Evolutionary conservation across 2,797 vertebrate genomes (phyloP), one percentile per base, ranked within the genome.

Genomic region (Acestrorhynchus altus): DNA sequence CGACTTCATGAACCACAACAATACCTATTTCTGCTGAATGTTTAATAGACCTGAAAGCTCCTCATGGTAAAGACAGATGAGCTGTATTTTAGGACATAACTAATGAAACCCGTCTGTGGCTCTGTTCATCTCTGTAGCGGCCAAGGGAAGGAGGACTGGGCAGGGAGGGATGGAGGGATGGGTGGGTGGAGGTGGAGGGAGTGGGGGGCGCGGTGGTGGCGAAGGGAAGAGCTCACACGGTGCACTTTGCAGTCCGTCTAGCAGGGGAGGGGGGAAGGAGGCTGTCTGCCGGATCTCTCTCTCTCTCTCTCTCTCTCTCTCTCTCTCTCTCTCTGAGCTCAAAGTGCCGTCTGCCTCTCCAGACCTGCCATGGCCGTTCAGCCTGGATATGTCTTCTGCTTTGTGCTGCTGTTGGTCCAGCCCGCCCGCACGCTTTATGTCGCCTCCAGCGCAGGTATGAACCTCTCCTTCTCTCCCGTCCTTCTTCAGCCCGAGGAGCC

Each of bases 321-420:
- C 31, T 35, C 31, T 35, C 31, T 35, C 31, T 35, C 31, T 35
- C 6, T 35, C 28, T 35, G n/a, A 78, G 84, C 75, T 83, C 76
- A 83, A 84, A 87, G 84, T 70, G 57, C 76, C n/a, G 67, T 83
- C 85, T 81, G 70, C 69, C 80, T 85, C 79, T 76, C 66, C 66
- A 49, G 68, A 72, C 68, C 86, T 82, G 87, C 84, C 83, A 90
- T 90, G 89, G 89, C 89, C 86, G 82, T 85, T 73, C 52, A 57
- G 72, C 68, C 74, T 68, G 81, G 82, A 82, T 82, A 82, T 77
- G 54, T 80, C 16, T 78, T 85, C 72, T 71, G 86, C 59, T 47
- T 87, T 65, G 24, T 90, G 72, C 76, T 87, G 28, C 76, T 85
- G n/a, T 78, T 85, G 72, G 77, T 84, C 65, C 81, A 83, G 57